Percentiles rank a stretch among this genome's conserved stretches.
Conservation (phyloP, 2,113 vertebrate genomes). For the Gobius niger region DNA sequence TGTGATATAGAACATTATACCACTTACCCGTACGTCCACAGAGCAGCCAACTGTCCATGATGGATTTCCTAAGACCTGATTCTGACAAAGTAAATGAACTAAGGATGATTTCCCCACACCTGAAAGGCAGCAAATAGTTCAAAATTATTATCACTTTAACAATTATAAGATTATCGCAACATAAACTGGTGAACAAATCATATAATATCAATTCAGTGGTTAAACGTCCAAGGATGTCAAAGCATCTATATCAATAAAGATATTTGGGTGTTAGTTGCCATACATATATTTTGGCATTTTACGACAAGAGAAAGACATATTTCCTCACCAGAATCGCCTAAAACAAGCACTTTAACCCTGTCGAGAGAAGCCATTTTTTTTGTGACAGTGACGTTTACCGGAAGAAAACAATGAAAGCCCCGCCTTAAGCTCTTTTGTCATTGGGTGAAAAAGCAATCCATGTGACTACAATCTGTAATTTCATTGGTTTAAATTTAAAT, state of each 20-base stretch:
- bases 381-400: conserved; percentile 23
- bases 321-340: conserved; percentile 95
- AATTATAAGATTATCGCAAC: not conserved
- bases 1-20: no score
- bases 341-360: conserved; percentile 91
- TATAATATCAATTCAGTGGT: not conserved
- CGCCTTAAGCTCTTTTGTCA: not conserved
- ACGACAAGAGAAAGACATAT: not conserved
- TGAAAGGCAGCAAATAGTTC: conserved; percentile 50
- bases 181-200: no score
- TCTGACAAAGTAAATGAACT: conserved; percentile 94
- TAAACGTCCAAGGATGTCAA: not conserved
- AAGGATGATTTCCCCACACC: conserved; percentile 96
- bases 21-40: conserved; percentile 92
- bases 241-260: not conserved
- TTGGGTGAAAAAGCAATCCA: not conserved
- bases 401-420: conserved; percentile 40
- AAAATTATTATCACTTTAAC: not conserved
- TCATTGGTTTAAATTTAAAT: conserved; percentile 2
- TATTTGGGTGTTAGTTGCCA: not conserved
- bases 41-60: conserved; percentile 99
- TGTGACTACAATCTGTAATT: fast-evolving
- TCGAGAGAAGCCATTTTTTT: conserved; percentile 91
- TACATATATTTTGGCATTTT: not conserved
- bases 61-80: conserved; percentile 94